Evolutionary conservation across 2,113 vertebrate genomes (phyloP), one percentile per base, ranked within the genome.

Genomic region (Coptodon bakossiorum): DNA sequence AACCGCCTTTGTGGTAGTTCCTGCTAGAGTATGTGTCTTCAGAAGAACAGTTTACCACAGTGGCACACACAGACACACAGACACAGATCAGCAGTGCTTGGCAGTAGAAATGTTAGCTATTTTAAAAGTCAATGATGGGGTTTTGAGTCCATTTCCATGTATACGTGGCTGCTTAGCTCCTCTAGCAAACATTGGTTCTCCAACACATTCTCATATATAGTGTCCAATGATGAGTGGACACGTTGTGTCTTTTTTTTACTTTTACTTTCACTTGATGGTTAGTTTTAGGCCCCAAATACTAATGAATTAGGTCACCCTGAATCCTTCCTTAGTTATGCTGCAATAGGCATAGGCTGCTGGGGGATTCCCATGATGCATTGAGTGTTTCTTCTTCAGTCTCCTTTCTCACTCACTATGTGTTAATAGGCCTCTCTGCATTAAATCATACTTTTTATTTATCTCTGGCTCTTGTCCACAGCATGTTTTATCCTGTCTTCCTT

Each of bases 221-320:
- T 16, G 63, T 40, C 38, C 34, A 40, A 1, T 68, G 36, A 24
- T 4, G 66, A 7, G 38, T 22, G 0, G 34, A 24, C 0, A 2
- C 1, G 1, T 31, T 61, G 56, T 59, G 3, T 17, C 14, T 61
- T 57, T 57, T 17, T 38, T 36, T 40, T 3, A 40, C 63, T 40
- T 22, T 71, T 24, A 2, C 36, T 43, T 71, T 71, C 0, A 43
- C 0, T 14, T 1, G 1, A 40, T 71, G 66, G 12, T 43, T 71
- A 43, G 12, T 24, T 71, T 71, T 43, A 43, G 36, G n/a, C 66
- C 1, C 36, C 3, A 43, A 24, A 71, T 6, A 9, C 36, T 24
- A 43, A 40, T 71, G 12, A 24, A 71, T 4, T 71, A 9, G 8
- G 16, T 34, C 2, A 63, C 16, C 29, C 5, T 19, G 59, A 19